Base-by-base conservation (phyloP, 53 echinoderm and acorn worm genomes). In the Echinarachnius parma region DNA sequence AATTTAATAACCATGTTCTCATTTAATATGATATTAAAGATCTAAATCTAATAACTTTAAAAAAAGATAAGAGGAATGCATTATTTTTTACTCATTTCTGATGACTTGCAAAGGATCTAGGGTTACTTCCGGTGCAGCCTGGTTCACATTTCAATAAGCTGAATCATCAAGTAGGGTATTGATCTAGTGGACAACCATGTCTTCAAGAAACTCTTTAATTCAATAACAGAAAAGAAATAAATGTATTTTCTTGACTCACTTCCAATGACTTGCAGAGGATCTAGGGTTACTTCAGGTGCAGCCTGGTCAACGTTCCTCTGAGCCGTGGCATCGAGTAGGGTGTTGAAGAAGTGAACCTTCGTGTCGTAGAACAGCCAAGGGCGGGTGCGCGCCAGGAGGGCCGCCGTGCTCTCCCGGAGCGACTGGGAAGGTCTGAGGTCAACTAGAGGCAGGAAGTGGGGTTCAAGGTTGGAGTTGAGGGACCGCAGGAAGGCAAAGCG, bases 401-500 rank as follows among this genome's bases (percentile, higher is more conserved):
- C 91, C 5, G 91, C 91, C 3, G 91, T 86, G 54, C 86, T 86
- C 44, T 83, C 62, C 46, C 61, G 75, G 59, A 86, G 69, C 21
- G 86, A 83, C 60, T 78, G 83, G 15, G 86, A 79, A 4, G 91
- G 91, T 69, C 91, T 75, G 30, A 91, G 86, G 80, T 91, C 91
- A 48, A 83, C 86, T 42, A 91, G 61, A 0, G 90, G 86, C 58
- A 91, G 71, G 83, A 91, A 83, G 74, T 79, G 86, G 37, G 68
- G 46, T 48, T 91, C 80, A 9, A 91, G 76, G 72, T 86, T 86
- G 77, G 78, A 61, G 75, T 86, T 86, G 28, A 91, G 86, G 15
- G 86, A 86, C 47, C 86, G 91, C 24, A 91, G 83, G 24, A 91
- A 77, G 56, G 91, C 86, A 21, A 79, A 91, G 10, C 91, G 91